Evolutionary conservation across 2,888 invertebrate species (phyloP), one percentile per base, ranked within the genome.

Genomic region (Dolichopus griseipennis): DNA sequence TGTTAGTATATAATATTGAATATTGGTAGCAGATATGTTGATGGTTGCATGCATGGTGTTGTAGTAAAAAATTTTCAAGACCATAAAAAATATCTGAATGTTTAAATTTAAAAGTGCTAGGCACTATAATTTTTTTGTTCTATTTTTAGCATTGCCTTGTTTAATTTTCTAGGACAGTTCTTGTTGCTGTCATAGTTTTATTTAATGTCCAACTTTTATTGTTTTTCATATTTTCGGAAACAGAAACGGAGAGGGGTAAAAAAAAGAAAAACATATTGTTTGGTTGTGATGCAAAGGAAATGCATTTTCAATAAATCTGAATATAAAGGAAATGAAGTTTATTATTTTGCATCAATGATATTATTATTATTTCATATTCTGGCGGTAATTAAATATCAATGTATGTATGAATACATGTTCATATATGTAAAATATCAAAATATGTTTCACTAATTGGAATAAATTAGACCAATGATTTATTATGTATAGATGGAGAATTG

Each of bases 1-100:
- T 27, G 27, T 27, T 27, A 27, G 27, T 27, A 66, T 52, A 34
- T 33, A 18, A 78, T 75, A 21, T 66, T 72, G 52, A 52, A n/a
- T 52, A 52, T 52, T 15, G 52, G 52, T 15, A 52, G n/a, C 52
- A 52, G 18, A 52, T 52, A 52, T 52, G 52, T 52, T 52, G 52
- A 52, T 52, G 52, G 18, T 52, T 52, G 18, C 52, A 52, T 52
- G 18, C 52, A n/a, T n/a, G 52, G 4, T 41, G n/a, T 52, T 52
- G 52, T 52, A 52, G 9, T 18, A n/a, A 52, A 52, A 52, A 52
- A 18, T 52, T 52, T 52, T 18, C 18, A n/a, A n/a, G 18, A 52
- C 15, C 15, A 52, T 52, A 52, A 52, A 52, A 52, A 52, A 52
- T 18, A 52, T 52, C 18, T n/a, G n/a, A 52, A 52, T 52, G 52